Evolutionary conservation across 1,140 invertebrate genomes (phyloP), one percentile per base, ranked within the genome.

Genomic region (Drosophila bocki): DNA sequence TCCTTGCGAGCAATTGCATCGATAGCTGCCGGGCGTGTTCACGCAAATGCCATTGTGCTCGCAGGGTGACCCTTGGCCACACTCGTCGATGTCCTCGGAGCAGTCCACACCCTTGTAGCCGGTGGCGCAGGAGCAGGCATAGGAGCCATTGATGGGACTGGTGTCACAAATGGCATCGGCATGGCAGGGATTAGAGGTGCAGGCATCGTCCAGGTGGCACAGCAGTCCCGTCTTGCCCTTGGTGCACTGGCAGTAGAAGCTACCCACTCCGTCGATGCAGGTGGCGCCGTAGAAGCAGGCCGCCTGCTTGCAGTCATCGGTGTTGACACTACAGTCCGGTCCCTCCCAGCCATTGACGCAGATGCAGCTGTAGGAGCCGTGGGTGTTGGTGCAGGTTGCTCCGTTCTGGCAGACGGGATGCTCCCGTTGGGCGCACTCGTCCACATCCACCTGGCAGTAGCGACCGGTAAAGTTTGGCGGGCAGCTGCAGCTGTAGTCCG

Each of bases 211-310:
- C 93, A 99, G 93, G 92, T 99, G 98, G 84, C 98, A 99, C 1
- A 99, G 94, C 12, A 99, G 93, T 87, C 97, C 97, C 75, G 98
- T 99, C 94, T 99, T 99, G 45, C 98, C 98, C 4, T 96, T 95
- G 9, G 98, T 98, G 93, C 99, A 99, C 74, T 97, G 96, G 93
- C 99, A 99, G 91, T 97, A 97, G 93, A 99, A 99, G 61, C 97
- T 96, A 13, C 97, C 98, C 35, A 99, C 98, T 19, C 97, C 94
- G 90, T 99, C 98, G 78, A 98, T 97, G 93, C 99, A 99, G 0
- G 98, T 99, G 33, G 98, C 98, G 0, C 98, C 98, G 90, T 99
- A 98, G 93, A 98, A 98, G 93, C 99, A 99, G 0, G 98, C 97
- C 0, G 97, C 97, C 22, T 96, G 96, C 3, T 96, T 96, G 92